These are phyloP conservation scores for Penaeus monodon DNA, from an alignment of 2,888 invertebrate genomes.

Conservation along the genomic window DNA sequence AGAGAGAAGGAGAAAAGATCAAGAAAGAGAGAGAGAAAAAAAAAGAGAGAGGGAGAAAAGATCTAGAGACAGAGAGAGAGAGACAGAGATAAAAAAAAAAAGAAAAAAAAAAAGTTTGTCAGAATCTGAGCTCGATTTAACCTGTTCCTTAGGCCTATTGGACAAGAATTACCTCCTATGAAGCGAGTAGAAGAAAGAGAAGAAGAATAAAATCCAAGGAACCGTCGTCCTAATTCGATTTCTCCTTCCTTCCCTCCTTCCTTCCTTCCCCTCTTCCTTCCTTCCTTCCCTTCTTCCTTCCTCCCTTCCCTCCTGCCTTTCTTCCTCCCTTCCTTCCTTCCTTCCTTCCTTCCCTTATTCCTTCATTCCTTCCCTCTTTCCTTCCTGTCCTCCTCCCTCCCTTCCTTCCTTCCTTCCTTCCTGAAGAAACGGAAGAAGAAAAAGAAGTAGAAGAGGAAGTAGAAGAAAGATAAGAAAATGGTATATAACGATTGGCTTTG, in stretches of 20 bases:
- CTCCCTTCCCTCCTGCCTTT: not conserved
- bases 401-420: not conserved
- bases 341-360: not conserved
- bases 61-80: not conserved
- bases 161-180: no score
- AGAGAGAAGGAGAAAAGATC: no score
- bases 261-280: not conserved
- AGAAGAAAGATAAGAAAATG: no score
- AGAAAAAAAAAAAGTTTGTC: no score
- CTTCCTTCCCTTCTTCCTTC: not conserved
- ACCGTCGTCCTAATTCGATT: constrained; percentile 11
- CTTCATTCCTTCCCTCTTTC: not conserved
- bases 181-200: no score
- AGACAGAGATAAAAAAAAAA: not conserved
- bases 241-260: not conserved
- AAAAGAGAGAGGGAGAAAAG: not conserved
- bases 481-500: no score
- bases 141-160: no score
- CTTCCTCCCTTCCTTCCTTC: not conserved
- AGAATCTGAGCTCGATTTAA: no score
- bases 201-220: no score
- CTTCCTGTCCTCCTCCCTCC: no score
- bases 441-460: no score
- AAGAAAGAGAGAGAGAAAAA: not conserved
- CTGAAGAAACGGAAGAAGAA: no score